Conservation (phyloP, 2,113 vertebrate genomes). For the Crotalus helleri region DNA sequence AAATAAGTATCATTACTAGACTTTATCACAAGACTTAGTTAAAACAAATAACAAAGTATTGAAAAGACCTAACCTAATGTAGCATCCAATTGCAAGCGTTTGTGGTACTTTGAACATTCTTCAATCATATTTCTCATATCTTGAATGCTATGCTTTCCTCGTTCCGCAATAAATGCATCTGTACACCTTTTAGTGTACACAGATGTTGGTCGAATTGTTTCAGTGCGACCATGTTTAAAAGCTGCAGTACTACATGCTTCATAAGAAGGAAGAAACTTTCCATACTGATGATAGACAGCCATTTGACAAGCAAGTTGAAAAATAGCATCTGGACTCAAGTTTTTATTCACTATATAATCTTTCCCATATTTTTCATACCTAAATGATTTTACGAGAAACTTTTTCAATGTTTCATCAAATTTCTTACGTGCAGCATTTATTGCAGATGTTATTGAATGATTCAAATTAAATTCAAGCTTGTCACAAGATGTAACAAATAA, state of each 20-base stretch:
- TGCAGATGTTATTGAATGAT: conserved; percentile 59
- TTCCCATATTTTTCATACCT: conserved; percentile 77
- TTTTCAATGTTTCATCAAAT: conserved; percentile 65
- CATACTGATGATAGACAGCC: conserved; percentile 75
- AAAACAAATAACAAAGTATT: background rate
- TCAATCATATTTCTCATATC: conserved; percentile 68
- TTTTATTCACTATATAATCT: conserved; percentile 72
- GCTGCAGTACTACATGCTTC: conserved; percentile 84
- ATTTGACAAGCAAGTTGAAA: conserved; percentile 80
- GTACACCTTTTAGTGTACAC: conserved; percentile 69
- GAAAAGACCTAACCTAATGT: conserved; percentile 70
- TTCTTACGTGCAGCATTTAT: conserved; percentile 69
- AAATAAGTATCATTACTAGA: background rate
- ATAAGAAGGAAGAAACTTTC: conserved; percentile 74
- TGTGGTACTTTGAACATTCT: conserved; percentile 76
- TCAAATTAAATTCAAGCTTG: conserved; percentile 71
- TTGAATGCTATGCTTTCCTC: conserved; percentile 62
- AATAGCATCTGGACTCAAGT: conserved; percentile 78
- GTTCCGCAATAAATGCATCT: conserved; percentile 69
- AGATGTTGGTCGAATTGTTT: conserved; percentile 77
- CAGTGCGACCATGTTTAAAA: conserved; percentile 80
- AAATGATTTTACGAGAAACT: conserved; percentile 70
- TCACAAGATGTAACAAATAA: conserved; percentile 65
- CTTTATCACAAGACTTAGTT: background rate
- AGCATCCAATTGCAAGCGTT: conserved; percentile 75